Percentiles rank a stretch among this genome's conserved stretches.
Evolutionary conservation across 2,888 invertebrate species (phyloP).

Genomic region (Plusia festucae): DNA sequence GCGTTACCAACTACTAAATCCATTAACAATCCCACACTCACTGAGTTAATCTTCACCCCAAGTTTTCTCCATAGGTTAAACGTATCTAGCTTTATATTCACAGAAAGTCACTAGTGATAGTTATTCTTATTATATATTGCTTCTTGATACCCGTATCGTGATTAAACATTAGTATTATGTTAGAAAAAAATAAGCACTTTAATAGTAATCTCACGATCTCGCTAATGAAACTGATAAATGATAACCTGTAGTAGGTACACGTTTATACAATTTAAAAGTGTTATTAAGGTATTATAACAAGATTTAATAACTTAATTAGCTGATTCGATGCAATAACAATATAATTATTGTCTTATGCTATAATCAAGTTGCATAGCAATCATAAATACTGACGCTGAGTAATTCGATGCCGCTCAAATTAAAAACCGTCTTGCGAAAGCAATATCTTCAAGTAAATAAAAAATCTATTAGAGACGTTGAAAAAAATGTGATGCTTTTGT

Average conservation of each 20-base stretch:
- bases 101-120: conserved; percentile 13
- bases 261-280: conserved; percentile 25
- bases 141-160: conserved; percentile 32
- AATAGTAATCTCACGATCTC: conserved; percentile 30
- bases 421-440: conserved; percentile 12
- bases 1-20: background rate
- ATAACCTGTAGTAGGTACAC: conserved; percentile 23
- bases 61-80: background rate
- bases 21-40: too few species aligned
- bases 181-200: conserved; percentile 33
- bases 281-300: conserved; percentile 26
- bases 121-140: conserved; percentile 24
- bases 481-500: conserved; percentile 20
- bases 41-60: background rate
- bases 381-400: background rate
- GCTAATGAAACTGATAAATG: conserved; percentile 36
- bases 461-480: conserved; percentile 27
- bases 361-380: background rate
- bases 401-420: background rate
- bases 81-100: background rate
- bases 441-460: conserved; percentile 8
- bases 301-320: conserved; percentile 36
- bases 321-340: conserved; percentile 11
- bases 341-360: background rate
- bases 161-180: conserved; percentile 23